Conservation (phyloP, 2,113 vertebrate genomes). For the Athene cunicularia region DNA sequence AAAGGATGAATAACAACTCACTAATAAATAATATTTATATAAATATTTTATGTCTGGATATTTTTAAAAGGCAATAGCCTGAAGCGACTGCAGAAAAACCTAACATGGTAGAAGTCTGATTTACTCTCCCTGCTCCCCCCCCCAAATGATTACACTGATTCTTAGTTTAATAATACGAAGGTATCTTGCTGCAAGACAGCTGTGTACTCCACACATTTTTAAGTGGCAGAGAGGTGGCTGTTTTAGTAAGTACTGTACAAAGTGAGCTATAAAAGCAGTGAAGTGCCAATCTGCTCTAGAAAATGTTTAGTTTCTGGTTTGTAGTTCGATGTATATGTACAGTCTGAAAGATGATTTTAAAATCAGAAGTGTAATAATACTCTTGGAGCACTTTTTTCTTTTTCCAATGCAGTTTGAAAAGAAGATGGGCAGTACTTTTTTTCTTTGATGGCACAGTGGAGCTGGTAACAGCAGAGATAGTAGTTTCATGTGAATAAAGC, state of each 20-base stretch:
- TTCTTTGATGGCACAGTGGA: conserved; percentile 41
- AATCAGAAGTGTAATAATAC: background rate
- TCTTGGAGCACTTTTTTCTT: background rate
- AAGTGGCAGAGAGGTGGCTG: conserved; percentile 59
- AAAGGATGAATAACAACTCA: conserved; percentile 82
- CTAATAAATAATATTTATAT: conserved; percentile 89
- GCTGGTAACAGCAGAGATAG: conserved; percentile 15
- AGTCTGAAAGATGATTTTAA: background rate
- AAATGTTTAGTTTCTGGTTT: conserved; percentile 8
- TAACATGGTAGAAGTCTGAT: conserved; percentile 57
- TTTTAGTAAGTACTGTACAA: conserved; percentile 33
- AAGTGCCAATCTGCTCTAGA: background rate
- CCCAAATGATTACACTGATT: background rate
- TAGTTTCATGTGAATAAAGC: conserved; percentile 81
- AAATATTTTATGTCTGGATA: conserved; percentile 79
- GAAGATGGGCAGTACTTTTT: conserved; percentile 3
- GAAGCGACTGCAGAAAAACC: conserved; percentile 74
- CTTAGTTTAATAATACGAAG: conserved; percentile 34
- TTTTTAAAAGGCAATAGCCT: conserved; percentile 75
- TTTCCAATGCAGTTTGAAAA: conserved; percentile 6
- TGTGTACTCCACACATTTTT: conserved; percentile 53
- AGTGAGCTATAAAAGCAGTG: conserved; percentile 56
- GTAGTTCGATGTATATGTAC: background rate
- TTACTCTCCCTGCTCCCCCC: background rate
- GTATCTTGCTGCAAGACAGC: conserved; percentile 59